Percentiles rank a stretch among this genome's conserved stretches.
Conservation (phyloP, 2,113 vertebrate species). For the Tetrax tetrax region DNA sequence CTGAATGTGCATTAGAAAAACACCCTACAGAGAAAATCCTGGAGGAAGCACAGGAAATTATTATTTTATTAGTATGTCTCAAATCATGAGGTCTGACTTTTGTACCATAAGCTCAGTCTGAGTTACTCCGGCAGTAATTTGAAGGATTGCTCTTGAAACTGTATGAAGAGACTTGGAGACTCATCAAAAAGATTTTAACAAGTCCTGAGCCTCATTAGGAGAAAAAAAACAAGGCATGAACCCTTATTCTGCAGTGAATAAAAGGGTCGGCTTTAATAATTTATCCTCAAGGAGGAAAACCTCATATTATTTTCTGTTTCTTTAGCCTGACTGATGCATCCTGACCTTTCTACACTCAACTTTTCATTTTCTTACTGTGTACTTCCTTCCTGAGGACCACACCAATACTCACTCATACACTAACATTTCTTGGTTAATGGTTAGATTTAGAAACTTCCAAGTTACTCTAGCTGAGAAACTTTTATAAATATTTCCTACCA, state of each 20-base stretch:
- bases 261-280: neutral
- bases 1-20: neutral
- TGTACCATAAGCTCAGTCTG: neutral
- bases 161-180: neutral
- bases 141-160: neutral
- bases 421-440: neutral
- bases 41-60: neutral
- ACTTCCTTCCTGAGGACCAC: constrained; percentile 1
- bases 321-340: neutral
- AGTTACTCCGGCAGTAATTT: neutral
- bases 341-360: neutral
- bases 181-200: neutral
- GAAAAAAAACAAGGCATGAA: neutral
- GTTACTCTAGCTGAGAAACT: neutral
- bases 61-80: neutral
- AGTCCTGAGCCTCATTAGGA: neutral
- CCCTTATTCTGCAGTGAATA: neutral
- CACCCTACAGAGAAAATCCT: neutral
- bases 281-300: neutral
- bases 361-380: neutral
- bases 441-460: neutral
- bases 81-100: neutral
- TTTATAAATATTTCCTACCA: neutral
- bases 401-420: neutral
- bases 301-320: neutral